Evolutionary conservation across 2,797 vertebrate genomes (phyloP).

Genomic region (Gymnopithys bicolor): DNA sequence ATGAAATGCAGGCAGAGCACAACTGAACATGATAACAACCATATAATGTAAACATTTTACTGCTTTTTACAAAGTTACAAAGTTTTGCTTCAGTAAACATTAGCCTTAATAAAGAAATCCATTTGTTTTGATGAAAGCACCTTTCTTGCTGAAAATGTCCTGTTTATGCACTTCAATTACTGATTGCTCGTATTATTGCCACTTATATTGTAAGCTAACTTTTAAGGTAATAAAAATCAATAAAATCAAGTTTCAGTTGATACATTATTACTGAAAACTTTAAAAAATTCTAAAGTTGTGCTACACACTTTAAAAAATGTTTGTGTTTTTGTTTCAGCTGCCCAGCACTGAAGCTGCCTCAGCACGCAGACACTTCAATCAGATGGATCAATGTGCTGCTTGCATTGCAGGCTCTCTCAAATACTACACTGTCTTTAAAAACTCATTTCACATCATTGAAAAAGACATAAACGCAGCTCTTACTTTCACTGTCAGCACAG

Average conservation of each 20-base stretch:
- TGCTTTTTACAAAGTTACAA: background rate
- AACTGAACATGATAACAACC: background rate
- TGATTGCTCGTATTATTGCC: background rate
- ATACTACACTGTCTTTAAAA: background rate
- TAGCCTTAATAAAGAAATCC: background rate
- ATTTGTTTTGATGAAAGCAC: background rate
- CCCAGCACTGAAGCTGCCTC: background rate
- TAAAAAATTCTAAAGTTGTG: background rate
- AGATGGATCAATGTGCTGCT: background rate
- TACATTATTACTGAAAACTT: background rate
- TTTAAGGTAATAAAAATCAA: background rate
- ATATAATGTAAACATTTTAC: background rate
- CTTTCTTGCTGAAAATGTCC: background rate
- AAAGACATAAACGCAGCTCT: background rate
- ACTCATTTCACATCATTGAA: background rate
- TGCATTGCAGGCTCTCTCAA: background rate
- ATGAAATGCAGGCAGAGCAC: background rate
- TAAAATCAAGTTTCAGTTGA: background rate
- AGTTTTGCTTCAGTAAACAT: background rate
- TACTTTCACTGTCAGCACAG: conserved; percentile 15
- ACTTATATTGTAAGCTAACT: background rate
- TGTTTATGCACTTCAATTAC: background rate
- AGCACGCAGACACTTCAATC: background rate
- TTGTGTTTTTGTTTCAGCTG: background rate
- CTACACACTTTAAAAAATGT: background rate